Evolutionary conservation across 2,797 vertebrate genomes (phyloP), one percentile per base, ranked within the genome.

Genomic region (Aphelocoma californica): DNA sequence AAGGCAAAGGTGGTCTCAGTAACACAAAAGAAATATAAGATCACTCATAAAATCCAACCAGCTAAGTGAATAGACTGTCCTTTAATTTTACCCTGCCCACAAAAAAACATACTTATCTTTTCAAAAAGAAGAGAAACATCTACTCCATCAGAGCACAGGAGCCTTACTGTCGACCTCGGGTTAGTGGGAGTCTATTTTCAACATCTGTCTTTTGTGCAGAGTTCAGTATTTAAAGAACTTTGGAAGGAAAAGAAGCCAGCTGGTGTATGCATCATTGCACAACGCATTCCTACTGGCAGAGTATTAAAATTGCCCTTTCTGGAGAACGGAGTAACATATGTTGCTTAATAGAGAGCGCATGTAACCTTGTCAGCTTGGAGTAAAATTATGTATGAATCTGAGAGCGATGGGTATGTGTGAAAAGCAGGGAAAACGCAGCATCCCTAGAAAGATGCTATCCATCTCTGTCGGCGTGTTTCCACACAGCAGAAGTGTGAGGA

Each of bases 231-330:
- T 89, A 90, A 95, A 78, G 89, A 95, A 82, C 81, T 94, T 91
- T 7, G 79, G 50, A 54, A 56, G 61, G 84, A 86, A 95, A 83
- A 65, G 57, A 54, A 87, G 89, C 69, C 96, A 97, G 95, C 80
- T 96, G 92, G 92, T 34, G 51, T 12, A 61, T 32, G 88, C 90
- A 90, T 78, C 88, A 25, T 25, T 84, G 62, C 1, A 1, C 90
- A 94, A 73, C 8, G 13, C 84, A 69, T 64, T 94, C 82, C 75
- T 87, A 65, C 88, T 31, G 71, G 71, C 72, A 72, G 38, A 61
- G 81, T 31, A 77, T 25, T 88, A 70, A 86, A 93, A 73, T 5
- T 45, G 44, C 81, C 93, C 90, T 94, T 93, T 78, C 92, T 81
- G 70, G 60, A 82, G 74, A 95, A 57, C 29, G 17, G 38, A 90